Evolutionary conservation across 2,113 vertebrate genomes (phyloP).

Genomic region (Monarcha castaneiventris): DNA sequence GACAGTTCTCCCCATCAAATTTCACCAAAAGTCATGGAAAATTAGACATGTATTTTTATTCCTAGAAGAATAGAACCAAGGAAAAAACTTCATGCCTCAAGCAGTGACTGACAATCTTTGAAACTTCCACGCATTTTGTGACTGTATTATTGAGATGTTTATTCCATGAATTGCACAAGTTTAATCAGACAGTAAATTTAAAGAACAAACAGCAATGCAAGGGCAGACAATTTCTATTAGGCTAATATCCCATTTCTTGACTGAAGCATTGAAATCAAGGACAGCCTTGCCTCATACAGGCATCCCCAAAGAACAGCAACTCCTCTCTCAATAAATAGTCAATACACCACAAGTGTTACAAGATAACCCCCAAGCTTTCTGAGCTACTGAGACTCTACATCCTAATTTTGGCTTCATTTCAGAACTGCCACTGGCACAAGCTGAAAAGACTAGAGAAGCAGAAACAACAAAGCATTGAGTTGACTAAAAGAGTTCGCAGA

Average conservation of each 20-base stretch:
- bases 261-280: background rate
- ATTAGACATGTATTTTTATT: background rate
- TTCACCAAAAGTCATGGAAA: background rate
- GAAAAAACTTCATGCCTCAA: background rate
- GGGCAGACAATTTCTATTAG: background rate
- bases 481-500: background rate
- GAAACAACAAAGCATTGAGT: background rate
- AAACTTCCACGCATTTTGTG: background rate
- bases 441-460: background rate
- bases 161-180: background rate
- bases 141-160: background rate
- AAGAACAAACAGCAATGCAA: background rate
- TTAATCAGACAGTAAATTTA: background rate
- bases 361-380: background rate
- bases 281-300: background rate
- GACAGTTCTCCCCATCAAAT: background rate
- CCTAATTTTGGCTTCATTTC: background rate
- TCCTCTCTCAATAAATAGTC: background rate
- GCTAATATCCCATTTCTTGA: background rate
- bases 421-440: background rate
- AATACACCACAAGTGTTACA: accelerated
- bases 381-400: background rate
- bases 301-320: background rate
- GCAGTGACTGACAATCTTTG: background rate
- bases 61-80: background rate